Evolutionary conservation across 2,797 vertebrate species (phyloP).

Genomic region (Xiphophorus birchmanni): DNA sequence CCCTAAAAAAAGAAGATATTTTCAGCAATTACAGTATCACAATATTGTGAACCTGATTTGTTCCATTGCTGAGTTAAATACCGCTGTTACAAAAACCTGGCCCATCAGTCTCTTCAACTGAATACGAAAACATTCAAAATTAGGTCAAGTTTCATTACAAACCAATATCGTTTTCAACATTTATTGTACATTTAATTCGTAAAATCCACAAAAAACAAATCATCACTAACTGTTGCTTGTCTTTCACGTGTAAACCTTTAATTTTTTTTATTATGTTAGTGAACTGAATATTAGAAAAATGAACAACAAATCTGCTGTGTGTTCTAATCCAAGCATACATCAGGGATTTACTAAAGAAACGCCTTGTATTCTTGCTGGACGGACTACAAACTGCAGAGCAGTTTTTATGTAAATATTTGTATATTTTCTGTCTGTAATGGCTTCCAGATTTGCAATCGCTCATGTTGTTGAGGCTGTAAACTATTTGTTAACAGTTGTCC

Average conservation of each 20-base stretch:
- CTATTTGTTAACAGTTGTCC: constrained; percentile 24
- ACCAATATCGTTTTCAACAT: neutral
- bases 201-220: neutral
- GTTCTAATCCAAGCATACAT: constrained; percentile 27
- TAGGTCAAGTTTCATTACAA: neutral
- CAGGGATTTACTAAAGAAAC: neutral
- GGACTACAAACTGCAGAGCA: constrained; percentile 60
- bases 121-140: neutral
- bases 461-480: constrained; percentile 20
- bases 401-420: constrained; percentile 65
- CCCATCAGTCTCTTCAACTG: neutral
- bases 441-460: constrained; percentile 17
- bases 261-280: neutral
- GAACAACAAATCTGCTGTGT: constrained; percentile 39
- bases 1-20: neutral
- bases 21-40: neutral
- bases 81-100: neutral
- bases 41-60: neutral
- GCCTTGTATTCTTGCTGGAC: constrained; percentile 19
- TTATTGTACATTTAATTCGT: neutral
- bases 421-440: constrained; percentile 29
- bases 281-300: constrained; percentile 28
- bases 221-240: neutral
- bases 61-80: neutral
- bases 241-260: neutral